Conservation (phyloP, 2,888 invertebrate genomes). For the Orthosia gracilis region DNA sequence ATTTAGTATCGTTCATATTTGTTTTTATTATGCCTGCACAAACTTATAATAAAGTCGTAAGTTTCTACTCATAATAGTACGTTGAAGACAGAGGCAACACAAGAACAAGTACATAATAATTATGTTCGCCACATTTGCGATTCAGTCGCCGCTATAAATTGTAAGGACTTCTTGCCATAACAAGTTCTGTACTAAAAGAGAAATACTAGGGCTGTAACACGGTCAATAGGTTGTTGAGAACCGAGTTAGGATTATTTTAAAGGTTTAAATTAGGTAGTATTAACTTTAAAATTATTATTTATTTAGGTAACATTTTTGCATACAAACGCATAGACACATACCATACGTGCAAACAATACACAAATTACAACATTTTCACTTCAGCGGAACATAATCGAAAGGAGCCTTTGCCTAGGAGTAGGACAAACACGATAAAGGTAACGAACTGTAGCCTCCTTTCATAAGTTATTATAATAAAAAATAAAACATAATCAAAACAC, state of each 20-base stretch:
- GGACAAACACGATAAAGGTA: too few relatives aligned
- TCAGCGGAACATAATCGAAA: too few relatives aligned
- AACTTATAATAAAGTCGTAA: slow-evolving; percentile 2
- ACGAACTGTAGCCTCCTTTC: too few relatives aligned
- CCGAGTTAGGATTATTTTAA: background rate
- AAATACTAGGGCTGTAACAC: background rate
- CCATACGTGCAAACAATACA: too few relatives aligned
- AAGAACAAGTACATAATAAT: slow-evolving; percentile 30
- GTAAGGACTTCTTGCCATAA: slow-evolving; percentile 39
- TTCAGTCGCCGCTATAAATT: slow-evolving; percentile 32
- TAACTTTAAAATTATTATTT: too few relatives aligned
- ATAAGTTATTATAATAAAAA: too few relatives aligned
- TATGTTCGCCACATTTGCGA: slow-evolving; percentile 11
- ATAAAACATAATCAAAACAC: background rate
- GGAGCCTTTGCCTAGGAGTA: too few relatives aligned
- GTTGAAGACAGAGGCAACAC: background rate
- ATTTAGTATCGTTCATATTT: too few relatives aligned
- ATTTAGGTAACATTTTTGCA: too few relatives aligned
- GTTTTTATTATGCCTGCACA: background rate
- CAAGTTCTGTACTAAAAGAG: slow-evolving; percentile 11
- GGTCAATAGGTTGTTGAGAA: too few relatives aligned
- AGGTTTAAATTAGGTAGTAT: background rate
- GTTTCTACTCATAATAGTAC: background rate
- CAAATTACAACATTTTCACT: too few relatives aligned
- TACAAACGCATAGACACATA: too few relatives aligned